A percentile compares a stretch with the other conserved stretches of the same genome.
Evolutionary conservation across 2,113 vertebrate species (phyloP).

Genomic region (Guaruba guarouba): DNA sequence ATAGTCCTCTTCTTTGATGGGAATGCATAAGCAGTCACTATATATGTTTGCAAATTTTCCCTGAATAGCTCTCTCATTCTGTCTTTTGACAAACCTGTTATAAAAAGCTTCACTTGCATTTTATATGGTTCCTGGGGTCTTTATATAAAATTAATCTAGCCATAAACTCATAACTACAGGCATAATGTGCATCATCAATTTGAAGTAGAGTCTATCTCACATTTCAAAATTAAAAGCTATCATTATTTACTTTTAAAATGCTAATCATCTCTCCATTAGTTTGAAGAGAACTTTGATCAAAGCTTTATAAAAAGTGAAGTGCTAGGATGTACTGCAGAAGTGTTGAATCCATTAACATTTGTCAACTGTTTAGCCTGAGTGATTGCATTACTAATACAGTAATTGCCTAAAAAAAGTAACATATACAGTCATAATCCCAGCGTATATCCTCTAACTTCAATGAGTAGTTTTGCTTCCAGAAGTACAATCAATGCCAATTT

Average conservation of each 20-base stretch:
- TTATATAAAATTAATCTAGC: neutral
- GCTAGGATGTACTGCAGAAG: neutral
- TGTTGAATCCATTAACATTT: conserved; percentile 5
- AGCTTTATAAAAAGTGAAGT: neutral
- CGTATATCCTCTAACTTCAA: neutral
- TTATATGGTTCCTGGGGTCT: neutral
- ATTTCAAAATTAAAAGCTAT: neutral
- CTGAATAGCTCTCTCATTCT: neutral
- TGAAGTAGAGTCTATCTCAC: neutral
- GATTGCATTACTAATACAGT: neutral
- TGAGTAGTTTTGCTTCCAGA: neutral
- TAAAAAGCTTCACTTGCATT: neutral
- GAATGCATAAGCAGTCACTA: neutral
- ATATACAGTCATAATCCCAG: neutral
- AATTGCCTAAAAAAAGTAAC: neutral
- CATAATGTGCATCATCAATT: neutral
- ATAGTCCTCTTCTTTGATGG: neutral
- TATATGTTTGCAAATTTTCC: neutral
- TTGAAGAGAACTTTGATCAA: conserved; percentile 37
- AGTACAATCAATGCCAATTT: neutral
- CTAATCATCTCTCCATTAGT: neutral
- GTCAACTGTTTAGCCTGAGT: neutral
- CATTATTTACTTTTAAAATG: conserved; percentile 13
- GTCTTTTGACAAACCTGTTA: neutral
- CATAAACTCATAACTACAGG: neutral